phyloP scores from a whole-genome alignment of 2,888 invertebrate genomes.

The Fissipunctia ypsillon region DNA sequence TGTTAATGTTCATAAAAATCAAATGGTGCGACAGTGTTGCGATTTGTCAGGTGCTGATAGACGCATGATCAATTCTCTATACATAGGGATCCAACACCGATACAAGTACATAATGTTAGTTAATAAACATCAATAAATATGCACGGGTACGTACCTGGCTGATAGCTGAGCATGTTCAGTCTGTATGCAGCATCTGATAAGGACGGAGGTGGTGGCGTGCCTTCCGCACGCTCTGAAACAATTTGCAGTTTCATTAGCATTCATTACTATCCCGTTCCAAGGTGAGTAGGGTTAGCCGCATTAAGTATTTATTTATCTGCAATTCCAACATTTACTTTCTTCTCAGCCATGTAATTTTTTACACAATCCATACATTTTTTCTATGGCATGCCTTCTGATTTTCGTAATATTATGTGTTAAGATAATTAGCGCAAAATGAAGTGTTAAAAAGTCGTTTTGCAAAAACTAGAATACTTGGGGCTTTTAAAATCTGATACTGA shows the following conservation, averaged over 20 bases:
- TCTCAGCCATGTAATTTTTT: background rate
- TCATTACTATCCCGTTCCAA: background rate
- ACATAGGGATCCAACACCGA: background rate
- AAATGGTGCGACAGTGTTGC: background rate
- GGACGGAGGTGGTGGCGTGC: slow-evolving; percentile 90
- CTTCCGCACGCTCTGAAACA: slow-evolving; percentile 83
- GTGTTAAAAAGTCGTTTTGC: background rate
- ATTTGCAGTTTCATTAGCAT: background rate
- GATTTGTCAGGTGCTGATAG: background rate
- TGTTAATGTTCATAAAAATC: background rate
- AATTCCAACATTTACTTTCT: background rate
- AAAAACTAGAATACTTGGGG: background rate
- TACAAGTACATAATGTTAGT: background rate
- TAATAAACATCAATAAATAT: background rate
- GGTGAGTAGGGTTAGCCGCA: background rate
- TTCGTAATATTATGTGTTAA: background rate
- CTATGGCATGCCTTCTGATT: background rate
- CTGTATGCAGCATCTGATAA: slow-evolving; percentile 92
- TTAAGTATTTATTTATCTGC: background rate
- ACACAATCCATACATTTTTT: background rate
- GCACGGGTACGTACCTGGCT: slow-evolving; percentile 88
- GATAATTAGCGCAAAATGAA: background rate
- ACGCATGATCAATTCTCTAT: no score
- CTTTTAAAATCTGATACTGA: no score
- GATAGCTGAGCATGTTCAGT: slow-evolving; percentile 94